Percentiles rank a stretch among this genome's conserved stretches.
These are phyloP conservation scores for Dryobotodes eremita DNA, from an alignment of 2,888 invertebrate species.

Conservation along the genomic window DNA sequence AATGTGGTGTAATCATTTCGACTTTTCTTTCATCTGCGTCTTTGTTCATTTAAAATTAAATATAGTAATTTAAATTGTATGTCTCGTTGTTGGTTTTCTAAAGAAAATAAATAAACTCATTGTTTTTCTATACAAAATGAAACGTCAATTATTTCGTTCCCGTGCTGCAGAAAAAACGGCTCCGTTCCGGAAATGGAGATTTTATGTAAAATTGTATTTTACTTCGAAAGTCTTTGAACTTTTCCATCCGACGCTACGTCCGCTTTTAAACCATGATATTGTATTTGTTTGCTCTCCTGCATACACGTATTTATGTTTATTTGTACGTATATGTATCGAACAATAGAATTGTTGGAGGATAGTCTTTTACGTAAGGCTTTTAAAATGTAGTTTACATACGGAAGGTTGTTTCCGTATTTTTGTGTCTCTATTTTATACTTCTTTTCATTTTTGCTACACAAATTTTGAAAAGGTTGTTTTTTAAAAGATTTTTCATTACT, in stretches of 20 bases:
- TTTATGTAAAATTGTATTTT: slow-evolving; percentile 13
- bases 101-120: neutral
- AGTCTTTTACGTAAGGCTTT: slow-evolving; percentile 49
- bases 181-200: neutral
- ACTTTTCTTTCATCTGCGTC: neutral
- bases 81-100: neutral
- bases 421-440: slow-evolving; percentile 1
- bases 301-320: slow-evolving; percentile 4
- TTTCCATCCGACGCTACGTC: neutral
- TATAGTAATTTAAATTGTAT: neutral
- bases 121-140: neutral
- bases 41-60: neutral
- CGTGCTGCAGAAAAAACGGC: neutral
- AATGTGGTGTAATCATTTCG: neutral
- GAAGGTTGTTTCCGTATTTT: slow-evolving; percentile 27
- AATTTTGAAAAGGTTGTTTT: neutral
- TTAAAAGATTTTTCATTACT: neutral
- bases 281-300: slow-evolving; percentile 12
- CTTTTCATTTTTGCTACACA: neutral
- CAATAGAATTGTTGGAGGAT: slow-evolving; percentile 46
- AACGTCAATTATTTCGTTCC: neutral
- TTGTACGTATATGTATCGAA: slow-evolving; percentile 31
- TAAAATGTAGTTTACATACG: slow-evolving; percentile 49
- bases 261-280: slow-evolving; percentile 10
- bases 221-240: slow-evolving; percentile 19